These are phyloP conservation scores for Mionectes olivaceus DNA, from an alignment of 2,797 vertebrate species.

Conservation along the genomic window DNA sequence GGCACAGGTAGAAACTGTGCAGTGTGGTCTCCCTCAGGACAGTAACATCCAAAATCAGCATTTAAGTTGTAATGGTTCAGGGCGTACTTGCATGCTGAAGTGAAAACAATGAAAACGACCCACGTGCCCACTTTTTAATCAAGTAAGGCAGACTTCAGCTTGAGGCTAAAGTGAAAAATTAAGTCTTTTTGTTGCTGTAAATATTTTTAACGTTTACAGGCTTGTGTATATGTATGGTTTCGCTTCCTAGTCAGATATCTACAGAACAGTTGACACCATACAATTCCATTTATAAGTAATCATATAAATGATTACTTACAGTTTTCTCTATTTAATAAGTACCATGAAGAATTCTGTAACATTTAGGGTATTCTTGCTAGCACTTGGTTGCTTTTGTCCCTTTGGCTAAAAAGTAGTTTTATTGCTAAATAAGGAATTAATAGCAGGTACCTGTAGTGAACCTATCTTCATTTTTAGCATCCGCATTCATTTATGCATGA, in stretches of 20 bases:
- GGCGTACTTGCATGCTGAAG: not conserved
- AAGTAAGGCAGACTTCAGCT: not conserved
- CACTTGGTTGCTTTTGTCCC: not conserved
- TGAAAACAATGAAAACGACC: rapidly evolving
- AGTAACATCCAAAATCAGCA: not conserved
- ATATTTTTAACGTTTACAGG: not conserved
- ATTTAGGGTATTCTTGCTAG: not conserved
- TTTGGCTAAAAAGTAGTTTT: not conserved
- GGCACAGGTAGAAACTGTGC: rapidly evolving
- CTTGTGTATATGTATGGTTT: not conserved
- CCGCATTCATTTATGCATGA: not conserved
- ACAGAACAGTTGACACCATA: not conserved
- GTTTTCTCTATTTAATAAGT: not conserved
- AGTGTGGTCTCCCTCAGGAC: not conserved
- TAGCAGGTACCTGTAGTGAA: not conserved
- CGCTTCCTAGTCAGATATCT: not conserved
- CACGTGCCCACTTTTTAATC: not conserved
- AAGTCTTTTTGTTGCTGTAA: not conserved
- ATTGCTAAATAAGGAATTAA: not conserved
- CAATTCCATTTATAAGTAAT: not conserved
- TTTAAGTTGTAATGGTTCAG: not conserved
- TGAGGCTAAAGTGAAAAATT: not conserved
- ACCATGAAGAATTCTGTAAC: not conserved
- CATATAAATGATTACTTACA: not conserved
- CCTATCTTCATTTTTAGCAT: not conserved